A percentile compares a stretch with the other conserved stretches of the same genome.
Evolutionary conservation across 2,888 invertebrate species (phyloP).

Genomic region (Ariolimax columbianus): DNA sequence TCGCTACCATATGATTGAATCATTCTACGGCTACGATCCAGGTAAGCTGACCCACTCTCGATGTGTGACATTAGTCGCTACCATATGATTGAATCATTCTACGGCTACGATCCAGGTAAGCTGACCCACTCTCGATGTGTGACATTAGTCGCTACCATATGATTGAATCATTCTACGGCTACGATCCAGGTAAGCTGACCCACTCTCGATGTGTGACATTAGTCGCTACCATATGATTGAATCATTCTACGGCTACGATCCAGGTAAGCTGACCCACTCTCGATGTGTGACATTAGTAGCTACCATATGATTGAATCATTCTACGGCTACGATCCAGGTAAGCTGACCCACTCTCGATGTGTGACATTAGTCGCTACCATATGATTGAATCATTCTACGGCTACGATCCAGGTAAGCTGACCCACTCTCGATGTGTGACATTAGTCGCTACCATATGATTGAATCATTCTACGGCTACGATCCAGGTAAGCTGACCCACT

Average conservation of each 20-base stretch:
- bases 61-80: constrained; percentile 56
- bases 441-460: constrained; percentile 48
- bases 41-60: constrained; percentile 52
- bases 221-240: constrained; percentile 44
- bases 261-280: no score
- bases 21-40: constrained; percentile 52
- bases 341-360: constrained; percentile 50
- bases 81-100: constrained; percentile 37
- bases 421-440: constrained; percentile 53
- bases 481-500: constrained; percentile 55
- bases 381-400: constrained; percentile 42
- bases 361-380: constrained; percentile 55
- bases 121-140: constrained; percentile 50
- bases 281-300: no score
- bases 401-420: constrained; percentile 55
- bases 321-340: no score
- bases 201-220: constrained; percentile 54
- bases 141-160: constrained; percentile 54
- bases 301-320: no score
- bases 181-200: constrained; percentile 54
- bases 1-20: constrained; percentile 34
- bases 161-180: constrained; percentile 43
- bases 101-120: constrained; percentile 55
- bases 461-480: constrained; percentile 51
- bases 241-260: constrained; percentile 51